A percentile compares a stretch with the other conserved stretches of the same genome.
phyloP scores from a whole-genome alignment of 1,140 invertebrate genomes.

The Caenorhabditis tropicalis region DNA sequence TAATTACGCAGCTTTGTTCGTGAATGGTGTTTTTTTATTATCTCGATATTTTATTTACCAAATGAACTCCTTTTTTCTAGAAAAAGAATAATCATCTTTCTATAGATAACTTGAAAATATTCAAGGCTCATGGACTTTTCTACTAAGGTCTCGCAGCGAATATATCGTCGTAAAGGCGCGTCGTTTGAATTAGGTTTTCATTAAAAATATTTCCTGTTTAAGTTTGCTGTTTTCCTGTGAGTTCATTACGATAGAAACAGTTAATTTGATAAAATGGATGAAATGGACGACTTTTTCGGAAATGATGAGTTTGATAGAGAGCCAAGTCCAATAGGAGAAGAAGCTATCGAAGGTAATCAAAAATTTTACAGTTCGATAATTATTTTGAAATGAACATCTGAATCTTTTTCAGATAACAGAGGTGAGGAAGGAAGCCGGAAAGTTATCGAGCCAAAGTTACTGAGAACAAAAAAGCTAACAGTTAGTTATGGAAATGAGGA shows the following conservation, averaged over 20 bases:
- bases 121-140: neutral
- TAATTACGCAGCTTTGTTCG: too few relatives aligned
- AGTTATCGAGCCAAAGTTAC: neutral
- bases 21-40: too few relatives aligned
- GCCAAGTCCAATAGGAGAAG: neutral
- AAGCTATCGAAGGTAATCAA: slow-evolving; percentile 1
- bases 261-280: neutral
- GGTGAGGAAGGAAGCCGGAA: neutral
- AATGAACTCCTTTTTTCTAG: too few relatives aligned
- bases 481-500: neutral
- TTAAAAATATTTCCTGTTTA: too few relatives aligned
- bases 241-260: too few relatives aligned
- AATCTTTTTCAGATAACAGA: neutral
- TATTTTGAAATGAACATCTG: neutral
- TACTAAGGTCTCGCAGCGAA: neutral
- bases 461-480: neutral
- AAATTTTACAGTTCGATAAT: too few relatives aligned
- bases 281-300: slow-evolving; percentile 10
- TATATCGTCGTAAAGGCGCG: neutral
- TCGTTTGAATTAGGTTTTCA: neutral
- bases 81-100: too few relatives aligned
- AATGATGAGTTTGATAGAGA: slow-evolving; percentile 9
- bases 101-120: neutral
- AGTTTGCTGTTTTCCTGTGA: too few relatives aligned
- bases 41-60: too few relatives aligned